Conservation (phyloP, 2,797 vertebrate species). For the Antennarius maculatus region DNA sequence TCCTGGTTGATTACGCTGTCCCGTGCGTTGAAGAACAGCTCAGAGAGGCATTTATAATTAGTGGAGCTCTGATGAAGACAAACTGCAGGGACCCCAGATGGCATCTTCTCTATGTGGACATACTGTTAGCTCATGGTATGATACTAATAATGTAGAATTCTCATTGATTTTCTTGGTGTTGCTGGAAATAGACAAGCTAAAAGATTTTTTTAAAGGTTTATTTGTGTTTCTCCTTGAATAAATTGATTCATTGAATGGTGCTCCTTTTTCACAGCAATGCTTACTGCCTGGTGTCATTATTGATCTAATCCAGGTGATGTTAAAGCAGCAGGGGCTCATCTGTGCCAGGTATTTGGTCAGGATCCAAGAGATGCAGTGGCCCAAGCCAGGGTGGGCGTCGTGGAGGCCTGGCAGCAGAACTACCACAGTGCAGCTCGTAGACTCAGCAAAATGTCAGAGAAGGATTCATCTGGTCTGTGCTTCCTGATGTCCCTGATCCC, state of each 20-base stretch:
- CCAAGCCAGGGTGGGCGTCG: conserved; percentile 85
- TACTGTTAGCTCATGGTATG: conserved; percentile 85
- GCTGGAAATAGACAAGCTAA: conserved; percentile 6
- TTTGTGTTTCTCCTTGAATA: too few species aligned
- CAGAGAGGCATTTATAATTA: conserved; percentile 77
- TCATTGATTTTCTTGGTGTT: not conserved
- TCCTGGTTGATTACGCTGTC: conserved; percentile 47
- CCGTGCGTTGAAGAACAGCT: conserved; percentile 70
- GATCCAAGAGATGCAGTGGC: conserved; percentile 78
- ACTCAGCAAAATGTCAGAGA: conserved; percentile 84
- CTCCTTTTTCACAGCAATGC: conserved; percentile 17
- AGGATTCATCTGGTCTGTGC: conserved; percentile 74
- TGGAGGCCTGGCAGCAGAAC: conserved; percentile 84
- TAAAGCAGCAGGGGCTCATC: conserved; percentile 81
- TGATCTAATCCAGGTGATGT: conserved; percentile 78
- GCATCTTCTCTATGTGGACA: conserved; percentile 87
- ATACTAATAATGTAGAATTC: not conserved
- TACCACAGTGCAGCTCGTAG: conserved; percentile 72
- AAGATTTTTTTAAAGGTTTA: not conserved
- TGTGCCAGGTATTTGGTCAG: conserved; percentile 82
- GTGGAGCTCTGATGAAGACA: conserved; percentile 80
- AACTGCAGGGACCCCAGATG: conserved; percentile 76
- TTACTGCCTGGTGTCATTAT: conserved; percentile 19
- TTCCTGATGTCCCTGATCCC: conserved; percentile 86
- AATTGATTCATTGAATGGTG: not conserved